Percentiles rank a stretch among this genome's conserved stretches.
Evolutionary conservation across 2,888 invertebrate genomes (phyloP).

Genomic region (Agrotis segetum): DNA sequence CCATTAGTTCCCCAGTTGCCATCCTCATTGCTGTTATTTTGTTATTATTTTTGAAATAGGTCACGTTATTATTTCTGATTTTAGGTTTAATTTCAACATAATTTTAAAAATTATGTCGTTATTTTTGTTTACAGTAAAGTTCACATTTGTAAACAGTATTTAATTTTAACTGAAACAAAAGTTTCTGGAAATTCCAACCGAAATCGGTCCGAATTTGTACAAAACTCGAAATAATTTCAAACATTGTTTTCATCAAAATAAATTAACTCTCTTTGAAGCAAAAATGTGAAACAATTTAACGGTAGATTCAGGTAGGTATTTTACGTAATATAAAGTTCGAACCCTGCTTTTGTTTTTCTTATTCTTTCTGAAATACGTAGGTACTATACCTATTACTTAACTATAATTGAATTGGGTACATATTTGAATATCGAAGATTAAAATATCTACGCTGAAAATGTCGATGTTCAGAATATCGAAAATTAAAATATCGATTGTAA

Average conservation of each 20-base stretch:
- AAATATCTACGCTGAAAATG: no score
- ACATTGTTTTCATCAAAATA: slow-evolving; percentile 47
- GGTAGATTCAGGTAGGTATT: slow-evolving; percentile 7
- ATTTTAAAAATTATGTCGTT: no score
- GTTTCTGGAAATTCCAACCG: slow-evolving; percentile 19
- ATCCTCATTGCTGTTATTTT: no score
- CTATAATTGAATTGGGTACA: no score
- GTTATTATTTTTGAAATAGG: no score
- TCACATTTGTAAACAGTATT: slow-evolving; percentile 18
- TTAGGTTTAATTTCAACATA: no score
- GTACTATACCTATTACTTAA: no score
- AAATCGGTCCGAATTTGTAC: slow-evolving; percentile 19
- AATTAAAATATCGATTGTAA: no score
- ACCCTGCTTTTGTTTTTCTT: slow-evolving; percentile 1
- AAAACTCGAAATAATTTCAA: slow-evolving; percentile 44
- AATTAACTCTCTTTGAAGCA: slow-evolving; percentile 25
- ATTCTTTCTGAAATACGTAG: background rate
- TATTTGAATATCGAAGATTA: no score
- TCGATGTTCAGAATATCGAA: no score
- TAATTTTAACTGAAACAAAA: slow-evolving; percentile 21
- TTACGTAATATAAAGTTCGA: slow-evolving; percentile 7
- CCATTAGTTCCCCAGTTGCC: no score
- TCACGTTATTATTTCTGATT: no score
- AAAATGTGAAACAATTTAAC: slow-evolving; percentile 24
- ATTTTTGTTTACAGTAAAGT: background rate